Percentiles rank a stretch among this genome's conserved stretches.
Conservation (phyloP, 2,888 invertebrate genomes). For the Macrosiphum euphorbiae region DNA sequence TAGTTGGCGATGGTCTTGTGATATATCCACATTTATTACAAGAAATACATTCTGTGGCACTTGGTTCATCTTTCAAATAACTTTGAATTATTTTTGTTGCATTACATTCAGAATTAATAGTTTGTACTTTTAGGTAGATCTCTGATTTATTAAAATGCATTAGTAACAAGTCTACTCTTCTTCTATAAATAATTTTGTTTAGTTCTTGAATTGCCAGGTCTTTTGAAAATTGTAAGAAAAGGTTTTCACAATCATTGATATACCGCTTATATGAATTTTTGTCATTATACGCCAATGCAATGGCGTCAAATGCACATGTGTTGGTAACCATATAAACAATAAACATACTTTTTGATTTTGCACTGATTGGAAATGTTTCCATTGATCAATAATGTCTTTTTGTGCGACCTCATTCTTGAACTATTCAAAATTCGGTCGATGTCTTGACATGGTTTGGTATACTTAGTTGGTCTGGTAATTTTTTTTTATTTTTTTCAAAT, state of each 20-base stretch:
- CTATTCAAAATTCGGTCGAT: conserved; percentile 26
- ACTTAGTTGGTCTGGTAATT: not conserved
- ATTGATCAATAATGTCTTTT: conserved; percentile 8
- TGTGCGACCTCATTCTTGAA: not conserved
- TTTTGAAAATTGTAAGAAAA: not conserved
- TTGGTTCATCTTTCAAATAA: not conserved
- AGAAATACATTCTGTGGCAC: not conserved
- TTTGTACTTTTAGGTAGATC: not conserved
- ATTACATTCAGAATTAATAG: not conserved
- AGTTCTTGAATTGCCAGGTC: not conserved
- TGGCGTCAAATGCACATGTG: not conserved
- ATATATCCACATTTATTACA: not conserved
- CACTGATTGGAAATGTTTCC: conserved; percentile 8
- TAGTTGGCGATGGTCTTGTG: conserved; percentile 12
- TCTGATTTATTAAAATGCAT: not conserved
- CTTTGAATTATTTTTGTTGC: not conserved
- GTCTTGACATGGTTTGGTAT: not conserved
- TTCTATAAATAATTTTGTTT: not conserved
- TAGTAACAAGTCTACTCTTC: not conserved
- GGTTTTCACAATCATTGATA: not conserved
- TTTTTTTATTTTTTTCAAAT: not conserved
- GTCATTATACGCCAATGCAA: not conserved
- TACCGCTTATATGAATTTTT: not conserved
- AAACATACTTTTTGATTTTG: not conserved
- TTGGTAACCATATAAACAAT: too few species aligned